A percentile compares a stretch with the other conserved stretches of the same genome.
These are phyloP conservation scores for Sesamia inferens DNA, from an alignment of 2,888 invertebrate species.

Conservation along the genomic window DNA sequence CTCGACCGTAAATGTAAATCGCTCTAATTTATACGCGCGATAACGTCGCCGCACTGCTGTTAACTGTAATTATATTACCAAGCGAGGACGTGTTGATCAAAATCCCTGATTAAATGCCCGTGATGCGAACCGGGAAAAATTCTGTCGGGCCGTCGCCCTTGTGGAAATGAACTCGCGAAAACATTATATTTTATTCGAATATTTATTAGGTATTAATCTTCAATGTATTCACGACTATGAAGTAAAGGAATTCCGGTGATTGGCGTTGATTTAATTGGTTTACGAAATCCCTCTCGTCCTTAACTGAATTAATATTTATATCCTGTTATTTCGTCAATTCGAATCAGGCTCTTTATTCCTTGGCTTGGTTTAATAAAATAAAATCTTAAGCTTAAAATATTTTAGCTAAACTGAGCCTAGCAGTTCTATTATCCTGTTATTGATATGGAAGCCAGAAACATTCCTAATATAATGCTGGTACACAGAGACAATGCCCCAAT, in stretches of 20 bases:
- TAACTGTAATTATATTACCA: conserved; percentile 90
- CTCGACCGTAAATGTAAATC: conserved; percentile 89
- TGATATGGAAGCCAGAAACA: conserved; percentile 77
- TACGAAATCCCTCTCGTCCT: conserved; percentile 22
- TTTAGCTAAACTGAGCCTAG: conserved; percentile 5
- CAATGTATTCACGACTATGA: conserved; percentile 50
- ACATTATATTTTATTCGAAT: conserved; percentile 61
- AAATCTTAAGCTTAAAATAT: neutral
- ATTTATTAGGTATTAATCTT: conserved; percentile 61
- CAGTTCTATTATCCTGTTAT: conserved; percentile 54
- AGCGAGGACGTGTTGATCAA: conserved; percentile 90
- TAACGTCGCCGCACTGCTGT: conserved; percentile 89
- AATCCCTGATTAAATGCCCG: conserved; percentile 86
- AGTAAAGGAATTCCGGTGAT: conserved; percentile 43
- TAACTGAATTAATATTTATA: conserved; percentile 21
- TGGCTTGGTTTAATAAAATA: neutral
- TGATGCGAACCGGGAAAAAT: conserved; percentile 81
- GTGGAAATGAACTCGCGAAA: conserved; percentile 65
- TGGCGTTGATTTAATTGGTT: conserved; percentile 38
- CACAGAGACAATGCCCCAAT: conserved; percentile 88
- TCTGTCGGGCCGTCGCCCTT: conserved; percentile 65
- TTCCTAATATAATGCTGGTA: conserved; percentile 81
- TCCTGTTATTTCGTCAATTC: conserved; percentile 17
- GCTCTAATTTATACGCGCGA: conserved; percentile 89
- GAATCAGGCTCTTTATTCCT: neutral